These are phyloP conservation scores for Ptyas mucosa DNA, from an alignment of 2,113 vertebrate genomes.

Conservation along the genomic window DNA sequence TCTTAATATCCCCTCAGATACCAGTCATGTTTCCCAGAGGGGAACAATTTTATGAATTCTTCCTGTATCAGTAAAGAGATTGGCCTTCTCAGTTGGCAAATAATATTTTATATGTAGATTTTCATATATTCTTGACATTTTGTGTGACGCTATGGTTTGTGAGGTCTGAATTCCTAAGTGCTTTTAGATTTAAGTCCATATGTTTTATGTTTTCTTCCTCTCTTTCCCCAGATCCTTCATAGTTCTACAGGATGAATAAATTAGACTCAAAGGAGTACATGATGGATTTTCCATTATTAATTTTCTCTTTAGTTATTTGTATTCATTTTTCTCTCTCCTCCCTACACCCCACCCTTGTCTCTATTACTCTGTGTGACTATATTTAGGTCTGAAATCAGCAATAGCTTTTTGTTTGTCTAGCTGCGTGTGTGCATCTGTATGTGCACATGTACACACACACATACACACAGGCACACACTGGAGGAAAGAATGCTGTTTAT, in stretches of 20 bases:
- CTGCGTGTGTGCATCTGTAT: neutral
- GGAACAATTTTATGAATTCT: neutral
- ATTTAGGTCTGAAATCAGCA: neutral
- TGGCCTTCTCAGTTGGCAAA: neutral
- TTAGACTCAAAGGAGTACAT: neutral
- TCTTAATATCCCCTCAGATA: neutral
- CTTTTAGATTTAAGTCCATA: neutral
- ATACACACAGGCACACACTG: fast-evolving
- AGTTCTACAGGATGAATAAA: slow-evolving; percentile 39
- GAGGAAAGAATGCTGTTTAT: slow-evolving; percentile 43
- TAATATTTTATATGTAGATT: neutral
- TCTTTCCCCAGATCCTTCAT: neutral
- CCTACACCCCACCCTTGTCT: neutral
- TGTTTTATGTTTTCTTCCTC: slow-evolving; percentile 9
- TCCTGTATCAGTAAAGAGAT: slow-evolving; percentile 15
- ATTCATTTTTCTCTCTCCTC: neutral
- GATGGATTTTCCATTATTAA: slow-evolving; percentile 46
- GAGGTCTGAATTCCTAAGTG: neutral
- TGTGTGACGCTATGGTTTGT: neutral
- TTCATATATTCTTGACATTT: neutral
- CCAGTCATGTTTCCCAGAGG: slow-evolving; percentile 25
- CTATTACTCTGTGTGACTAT: fast-evolving
- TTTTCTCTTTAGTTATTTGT: slow-evolving; percentile 60
- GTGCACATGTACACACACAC: neutral
- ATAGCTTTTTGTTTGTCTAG: neutral